A percentile compares a stretch with the other conserved stretches of the same genome.
phyloP scores from a whole-genome alignment of 2,113 vertebrate species.

The Cathartes aura region DNA sequence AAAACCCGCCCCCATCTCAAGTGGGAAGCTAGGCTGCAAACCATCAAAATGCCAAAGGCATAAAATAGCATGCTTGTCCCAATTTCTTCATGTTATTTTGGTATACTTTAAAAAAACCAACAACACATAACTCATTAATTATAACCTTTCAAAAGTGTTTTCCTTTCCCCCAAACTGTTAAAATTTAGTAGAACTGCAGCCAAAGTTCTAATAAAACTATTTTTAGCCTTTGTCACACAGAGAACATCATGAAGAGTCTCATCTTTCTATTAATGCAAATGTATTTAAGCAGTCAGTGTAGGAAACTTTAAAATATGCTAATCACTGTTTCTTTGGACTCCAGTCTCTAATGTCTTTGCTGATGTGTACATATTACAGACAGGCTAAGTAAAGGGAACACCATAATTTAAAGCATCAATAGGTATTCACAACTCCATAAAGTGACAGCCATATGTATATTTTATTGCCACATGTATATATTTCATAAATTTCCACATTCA shows the following conservation, averaged over 20 bases:
- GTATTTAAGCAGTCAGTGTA: slow-evolving; percentile 8
- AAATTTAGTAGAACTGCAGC: not conserved
- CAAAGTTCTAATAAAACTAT: slow-evolving; percentile 17
- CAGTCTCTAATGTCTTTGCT: not conserved
- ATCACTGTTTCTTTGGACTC: not conserved
- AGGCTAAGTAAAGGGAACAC: not conserved
- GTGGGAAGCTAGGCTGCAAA: slow-evolving; percentile 21
- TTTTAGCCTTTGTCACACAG: slow-evolving; percentile 27
- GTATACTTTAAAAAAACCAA: not conserved
- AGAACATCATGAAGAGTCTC: slow-evolving; percentile 4
- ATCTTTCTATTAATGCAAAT: slow-evolving; percentile 58
- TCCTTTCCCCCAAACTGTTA: not conserved
- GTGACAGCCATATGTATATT: not conserved
- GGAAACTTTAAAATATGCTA: not conserved
- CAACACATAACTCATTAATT: slow-evolving; percentile 32
- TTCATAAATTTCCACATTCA: not conserved
- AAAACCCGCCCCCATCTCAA: not conserved
- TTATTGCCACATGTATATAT: not conserved
- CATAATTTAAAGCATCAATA: not conserved
- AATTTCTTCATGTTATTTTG: not conserved
- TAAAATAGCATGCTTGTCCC: not conserved
- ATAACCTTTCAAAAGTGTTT: slow-evolving; percentile 18
- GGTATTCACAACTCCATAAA: not conserved
- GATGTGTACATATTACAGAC: not conserved
- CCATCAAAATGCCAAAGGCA: slow-evolving; percentile 17